Conservation (phyloP, 2,888 invertebrate species). For the Elegia similella region DNA sequence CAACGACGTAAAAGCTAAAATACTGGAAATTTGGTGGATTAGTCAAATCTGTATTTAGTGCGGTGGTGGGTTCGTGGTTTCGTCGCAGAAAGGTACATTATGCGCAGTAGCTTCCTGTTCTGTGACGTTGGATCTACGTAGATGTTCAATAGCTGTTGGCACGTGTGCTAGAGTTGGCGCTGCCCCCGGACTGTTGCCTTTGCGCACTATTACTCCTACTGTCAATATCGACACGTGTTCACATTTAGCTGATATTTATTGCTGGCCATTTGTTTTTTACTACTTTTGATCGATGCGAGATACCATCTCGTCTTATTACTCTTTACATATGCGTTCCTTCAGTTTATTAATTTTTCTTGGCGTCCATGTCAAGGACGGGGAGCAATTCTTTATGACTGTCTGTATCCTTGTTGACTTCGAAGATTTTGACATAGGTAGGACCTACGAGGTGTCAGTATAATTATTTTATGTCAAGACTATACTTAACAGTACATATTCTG, state of each 20-base stretch:
- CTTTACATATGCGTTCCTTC: neutral
- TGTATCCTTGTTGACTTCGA: too few species aligned
- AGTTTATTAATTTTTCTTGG: too few species aligned
- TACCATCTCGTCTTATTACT: neutral
- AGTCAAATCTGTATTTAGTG: slow-evolving; percentile 52
- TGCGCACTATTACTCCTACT: slow-evolving; percentile 41
- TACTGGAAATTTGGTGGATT: slow-evolving; percentile 57
- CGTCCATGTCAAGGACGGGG: too few species aligned
- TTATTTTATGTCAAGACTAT: too few species aligned
- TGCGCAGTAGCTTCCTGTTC: slow-evolving; percentile 60
- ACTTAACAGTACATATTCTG: too few species aligned
- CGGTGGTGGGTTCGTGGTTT: slow-evolving; percentile 36
- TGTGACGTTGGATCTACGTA: slow-evolving; percentile 37
- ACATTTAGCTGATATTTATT: slow-evolving; percentile 24
- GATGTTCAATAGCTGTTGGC: slow-evolving; percentile 53
- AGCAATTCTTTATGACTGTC: too few species aligned
- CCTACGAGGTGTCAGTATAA: too few species aligned
- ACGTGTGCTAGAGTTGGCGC: slow-evolving; percentile 56
- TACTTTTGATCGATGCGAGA: neutral
- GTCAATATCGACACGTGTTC: slow-evolving; percentile 57
- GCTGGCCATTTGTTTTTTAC: slow-evolving; percentile 11
- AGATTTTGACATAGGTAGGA: too few species aligned
- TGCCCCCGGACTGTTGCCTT: slow-evolving; percentile 37
- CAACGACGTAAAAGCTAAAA: slow-evolving; percentile 71
- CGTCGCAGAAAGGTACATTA: slow-evolving; percentile 51